These are phyloP conservation scores for Melanostoma scalare DNA, from an alignment of 2,888 invertebrate species.

Conservation along the genomic window DNA sequence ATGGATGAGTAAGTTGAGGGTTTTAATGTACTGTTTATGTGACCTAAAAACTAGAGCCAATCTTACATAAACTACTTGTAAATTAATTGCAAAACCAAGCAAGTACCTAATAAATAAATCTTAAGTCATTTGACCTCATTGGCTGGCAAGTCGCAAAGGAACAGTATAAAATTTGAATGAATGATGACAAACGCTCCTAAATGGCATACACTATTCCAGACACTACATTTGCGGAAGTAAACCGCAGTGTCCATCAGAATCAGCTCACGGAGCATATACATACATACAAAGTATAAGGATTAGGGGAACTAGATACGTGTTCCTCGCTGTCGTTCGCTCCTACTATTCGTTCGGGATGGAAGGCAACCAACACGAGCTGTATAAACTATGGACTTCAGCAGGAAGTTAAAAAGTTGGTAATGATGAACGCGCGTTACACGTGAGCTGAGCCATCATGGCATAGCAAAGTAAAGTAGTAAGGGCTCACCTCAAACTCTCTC, in stretches of 20 bases:
- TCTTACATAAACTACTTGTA: no score
- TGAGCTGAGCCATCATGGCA: slow-evolving; percentile 53
- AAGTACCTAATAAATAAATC: no score
- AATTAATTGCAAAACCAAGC: no score
- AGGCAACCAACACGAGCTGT: slow-evolving; percentile 10
- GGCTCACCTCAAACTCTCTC: slow-evolving; percentile 69
- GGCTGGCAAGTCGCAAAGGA: no score
- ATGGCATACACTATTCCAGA: slow-evolving; percentile 12
- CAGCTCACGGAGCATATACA: slow-evolving; percentile 47
- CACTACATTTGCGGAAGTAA: slow-evolving; percentile 62
- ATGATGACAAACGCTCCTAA: slow-evolving; percentile 18
- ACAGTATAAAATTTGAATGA: no score
- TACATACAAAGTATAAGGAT: slow-evolving; percentile 59
- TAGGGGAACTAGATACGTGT: slow-evolving; percentile 54
- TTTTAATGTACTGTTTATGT: no score
- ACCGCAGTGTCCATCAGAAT: slow-evolving; percentile 62
- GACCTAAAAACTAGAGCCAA: no score
- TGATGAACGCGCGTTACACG: slow-evolving; percentile 68
- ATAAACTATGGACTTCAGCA: slow-evolving; percentile 52
- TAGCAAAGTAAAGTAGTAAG: slow-evolving; percentile 17
- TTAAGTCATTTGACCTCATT: no score
- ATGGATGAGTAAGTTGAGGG: no score
- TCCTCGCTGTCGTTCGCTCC: slow-evolving; percentile 47
- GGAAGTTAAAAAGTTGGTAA: slow-evolving; percentile 66
- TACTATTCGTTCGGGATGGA: slow-evolving; percentile 19